A percentile compares a stretch with the other conserved stretches of the same genome.
Conservation (phyloP, 2,797 vertebrate species). For the Australoheros facetus region DNA sequence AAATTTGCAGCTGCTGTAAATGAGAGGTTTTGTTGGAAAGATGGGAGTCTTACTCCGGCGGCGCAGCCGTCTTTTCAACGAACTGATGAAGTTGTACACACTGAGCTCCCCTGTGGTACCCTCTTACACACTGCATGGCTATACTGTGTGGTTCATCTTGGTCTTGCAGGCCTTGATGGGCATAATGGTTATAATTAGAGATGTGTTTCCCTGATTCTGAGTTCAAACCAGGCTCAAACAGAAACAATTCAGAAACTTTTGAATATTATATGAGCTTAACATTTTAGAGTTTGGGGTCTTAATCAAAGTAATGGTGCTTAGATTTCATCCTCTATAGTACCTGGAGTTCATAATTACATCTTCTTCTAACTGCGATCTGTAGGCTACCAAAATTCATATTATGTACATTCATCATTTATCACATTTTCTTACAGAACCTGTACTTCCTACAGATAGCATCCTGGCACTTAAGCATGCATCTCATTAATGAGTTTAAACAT, state of each 20-base stretch:
- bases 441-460: background rate
- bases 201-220: background rate
- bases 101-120: background rate
- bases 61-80: constrained; percentile 2
- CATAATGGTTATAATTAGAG: constrained; percentile 24
- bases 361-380: background rate
- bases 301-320: background rate
- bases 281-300: background rate
- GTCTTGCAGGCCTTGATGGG: constrained; percentile 12
- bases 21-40: constrained; percentile 42
- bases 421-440: background rate
- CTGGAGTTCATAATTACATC: background rate
- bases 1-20: constrained; percentile 35
- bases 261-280: background rate
- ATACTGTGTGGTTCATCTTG: constrained; percentile 2
- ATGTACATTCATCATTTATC: background rate
- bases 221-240: background rate
- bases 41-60: constrained; percentile 8
- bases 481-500: constrained; percentile 48
- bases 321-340: background rate
- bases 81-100: constrained; percentile 33
- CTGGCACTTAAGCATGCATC: constrained; percentile 22
- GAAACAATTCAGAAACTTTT: background rate
- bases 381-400: background rate
- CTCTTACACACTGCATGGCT: background rate